Percentiles rank a stretch among this genome's conserved stretches.
Conservation (phyloP, 2,888 invertebrate species). For the Cheiracanthium punctorium region DNA sequence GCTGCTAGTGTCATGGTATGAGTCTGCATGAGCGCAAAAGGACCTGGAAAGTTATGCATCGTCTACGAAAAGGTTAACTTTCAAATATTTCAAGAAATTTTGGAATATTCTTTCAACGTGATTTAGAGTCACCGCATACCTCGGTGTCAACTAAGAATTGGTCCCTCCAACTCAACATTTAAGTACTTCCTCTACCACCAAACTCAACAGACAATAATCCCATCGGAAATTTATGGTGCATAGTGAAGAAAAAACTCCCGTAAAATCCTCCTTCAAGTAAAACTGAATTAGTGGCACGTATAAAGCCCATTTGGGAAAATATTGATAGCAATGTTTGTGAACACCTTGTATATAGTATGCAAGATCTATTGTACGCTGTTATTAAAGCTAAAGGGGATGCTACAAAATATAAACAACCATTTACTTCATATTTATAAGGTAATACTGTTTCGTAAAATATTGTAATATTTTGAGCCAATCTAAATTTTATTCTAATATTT, state of each 20-base stretch:
- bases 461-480: too few relatives aligned
- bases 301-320: too few relatives aligned
- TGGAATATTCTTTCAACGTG: background rate
- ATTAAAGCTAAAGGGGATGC: background rate
- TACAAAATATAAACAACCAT: slow-evolving; percentile 5
- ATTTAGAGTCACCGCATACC: background rate
- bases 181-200: background rate
- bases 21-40: background rate
- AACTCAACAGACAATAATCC: background rate
- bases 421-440: slow-evolving; percentile 1
- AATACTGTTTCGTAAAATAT: background rate
- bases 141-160: slow-evolving; percentile 4
- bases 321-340: too few relatives aligned
- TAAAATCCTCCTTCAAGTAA: too few relatives aligned
- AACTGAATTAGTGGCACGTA: too few relatives aligned
- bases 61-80: slow-evolving; percentile 3
- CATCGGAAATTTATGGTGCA: background rate
- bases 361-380: too few relatives aligned
- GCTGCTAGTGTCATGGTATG: background rate
- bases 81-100: slow-evolving; percentile 1
- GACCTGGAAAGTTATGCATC: slow-evolving; percentile 6
- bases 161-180: background rate
- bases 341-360: too few relatives aligned
- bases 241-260: background rate
- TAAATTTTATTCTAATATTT: too few relatives aligned